A percentile compares a stretch with the other conserved stretches of the same genome.
Conservation (phyloP, 2,888 invertebrate species). For the Norana najaformis region DNA sequence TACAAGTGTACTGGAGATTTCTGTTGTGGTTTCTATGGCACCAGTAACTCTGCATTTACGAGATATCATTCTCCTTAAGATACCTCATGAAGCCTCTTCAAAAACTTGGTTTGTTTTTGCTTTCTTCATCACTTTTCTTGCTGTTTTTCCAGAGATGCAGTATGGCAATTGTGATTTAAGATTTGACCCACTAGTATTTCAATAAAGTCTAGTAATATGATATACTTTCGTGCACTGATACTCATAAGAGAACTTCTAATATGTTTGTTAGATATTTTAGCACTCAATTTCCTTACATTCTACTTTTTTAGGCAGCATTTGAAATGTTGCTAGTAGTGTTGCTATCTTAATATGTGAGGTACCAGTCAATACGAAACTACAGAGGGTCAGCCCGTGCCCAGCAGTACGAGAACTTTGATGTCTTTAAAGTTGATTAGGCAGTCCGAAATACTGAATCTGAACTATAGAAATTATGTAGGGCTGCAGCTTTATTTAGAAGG, state of each 20-base stretch:
- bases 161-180: neutral
- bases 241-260: neutral
- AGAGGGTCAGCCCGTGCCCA: neutral
- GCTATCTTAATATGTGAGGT: neutral
- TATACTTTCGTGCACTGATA: neutral
- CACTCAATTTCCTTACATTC: too few species aligned
- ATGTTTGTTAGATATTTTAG: neutral
- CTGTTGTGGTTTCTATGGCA: conserved; percentile 30
- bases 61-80: neutral
- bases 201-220: too few species aligned
- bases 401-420: neutral
- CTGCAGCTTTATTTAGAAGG: too few species aligned
- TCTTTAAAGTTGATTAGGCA: too few species aligned
- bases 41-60: conserved; percentile 38
- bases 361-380: neutral
- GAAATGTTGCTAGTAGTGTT: neutral
- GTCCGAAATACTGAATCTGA: neutral
- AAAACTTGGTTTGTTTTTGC: neutral
- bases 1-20: conserved; percentile 39
- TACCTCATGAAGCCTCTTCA: neutral
- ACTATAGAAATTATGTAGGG: too few species aligned
- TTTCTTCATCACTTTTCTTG: neutral
- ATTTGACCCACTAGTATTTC: neutral
- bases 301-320: neutral
- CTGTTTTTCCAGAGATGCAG: neutral